Evolutionary conservation across 2,113 vertebrate species (phyloP).

Genomic region (Psittacara wagleri): DNA sequence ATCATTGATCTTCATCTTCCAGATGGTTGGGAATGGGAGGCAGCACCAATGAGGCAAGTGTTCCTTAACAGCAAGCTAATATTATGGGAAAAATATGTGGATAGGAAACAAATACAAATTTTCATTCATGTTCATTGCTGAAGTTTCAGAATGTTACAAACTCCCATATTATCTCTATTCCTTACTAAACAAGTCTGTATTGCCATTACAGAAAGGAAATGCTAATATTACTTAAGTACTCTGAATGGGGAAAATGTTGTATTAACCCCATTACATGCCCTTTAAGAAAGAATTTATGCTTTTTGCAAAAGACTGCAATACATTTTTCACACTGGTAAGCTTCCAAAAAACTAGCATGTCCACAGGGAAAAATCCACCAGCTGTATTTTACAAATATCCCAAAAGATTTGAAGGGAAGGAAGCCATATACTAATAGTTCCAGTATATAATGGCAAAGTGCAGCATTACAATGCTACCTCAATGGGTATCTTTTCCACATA

Average conservation of each 20-base stretch:
- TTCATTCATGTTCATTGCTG: neutral
- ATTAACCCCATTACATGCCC: neutral
- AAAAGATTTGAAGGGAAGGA: neutral
- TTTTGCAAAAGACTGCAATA: neutral
- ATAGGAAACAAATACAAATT: neutral
- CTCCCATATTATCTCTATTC: neutral
- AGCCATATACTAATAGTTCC: neutral
- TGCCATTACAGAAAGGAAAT: rapidly evolving
- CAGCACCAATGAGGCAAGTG: neutral
- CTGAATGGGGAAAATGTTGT: neutral
- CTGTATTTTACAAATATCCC: neutral
- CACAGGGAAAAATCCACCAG: neutral
- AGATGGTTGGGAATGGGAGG: neutral
- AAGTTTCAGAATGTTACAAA: neutral
- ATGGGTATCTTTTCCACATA: neutral
- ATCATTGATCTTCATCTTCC: neutral
- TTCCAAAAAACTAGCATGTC: neutral
- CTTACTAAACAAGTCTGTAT: neutral
- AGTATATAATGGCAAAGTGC: neutral
- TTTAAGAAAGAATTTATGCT: neutral
- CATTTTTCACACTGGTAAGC: neutral
- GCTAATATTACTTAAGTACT: neutral
- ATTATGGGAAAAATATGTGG: neutral
- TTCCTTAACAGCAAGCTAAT: neutral
- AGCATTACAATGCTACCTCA: neutral